Evolutionary conservation across 2,797 vertebrate species (phyloP), one percentile per base, ranked within the genome.

Genomic region (Thunnus albacares): DNA sequence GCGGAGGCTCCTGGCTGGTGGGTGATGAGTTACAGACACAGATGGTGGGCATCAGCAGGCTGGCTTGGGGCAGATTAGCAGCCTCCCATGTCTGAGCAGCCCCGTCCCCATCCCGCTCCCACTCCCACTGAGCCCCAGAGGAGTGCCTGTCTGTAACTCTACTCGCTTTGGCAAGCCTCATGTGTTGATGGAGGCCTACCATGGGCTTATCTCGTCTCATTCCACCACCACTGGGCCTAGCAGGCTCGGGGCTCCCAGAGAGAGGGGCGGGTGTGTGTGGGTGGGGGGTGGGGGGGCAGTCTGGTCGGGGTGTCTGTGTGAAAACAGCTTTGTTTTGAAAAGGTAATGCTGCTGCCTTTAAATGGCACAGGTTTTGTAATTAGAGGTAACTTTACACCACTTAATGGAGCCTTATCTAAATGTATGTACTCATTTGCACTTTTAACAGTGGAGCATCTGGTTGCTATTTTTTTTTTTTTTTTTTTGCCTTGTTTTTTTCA

Each of bases 21-120:
- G 91, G 83, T 92, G 93, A 92, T 93, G 91, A 94, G 84, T 91
- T 91, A 90, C 93, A 94, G 92, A 93, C 92, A 92, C 95, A 95
- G 94, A 95, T 95, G 94, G 93, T 92, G 92, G 93, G 88, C 94
- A 94, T 95, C 94, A 94, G 84, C 85, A 80, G 83, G 85, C 86
- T 17, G 86, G 89, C 88, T 79, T 88, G 88, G 87, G 86, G 92
- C 87, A 94, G 92, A 95, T 95, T 95, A 95, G 88, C 81, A 69
- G 75, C 85, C 90, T 87, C 84, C 91, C 79, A 33, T 89, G 87
- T 93, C 89, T 93, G 87, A 88, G 88, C 87, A 77, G 79, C 77
- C 80, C 84, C 65, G 58, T 80, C 80, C 75, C 81, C 56, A 53
- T 75, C 75, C 84, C 56, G 18, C 85, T 87, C 83, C 91, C 87